A percentile compares a stretch with the other conserved stretches of the same genome.
These are phyloP conservation scores for Ectropis grisescens DNA, from an alignment of 1,140 invertebrate genomes.

Conservation along the genomic window DNA sequence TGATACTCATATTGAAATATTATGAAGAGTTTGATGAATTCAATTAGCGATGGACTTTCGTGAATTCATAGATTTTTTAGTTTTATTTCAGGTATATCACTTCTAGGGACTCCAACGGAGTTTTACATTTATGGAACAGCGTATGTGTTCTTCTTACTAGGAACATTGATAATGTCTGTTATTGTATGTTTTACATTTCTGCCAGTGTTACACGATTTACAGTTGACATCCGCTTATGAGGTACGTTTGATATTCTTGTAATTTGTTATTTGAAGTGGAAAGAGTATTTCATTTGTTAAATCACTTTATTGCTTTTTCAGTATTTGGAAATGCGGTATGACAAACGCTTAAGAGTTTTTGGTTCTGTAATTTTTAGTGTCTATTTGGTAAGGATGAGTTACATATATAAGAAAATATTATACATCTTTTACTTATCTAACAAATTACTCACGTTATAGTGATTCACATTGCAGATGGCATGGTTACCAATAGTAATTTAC, in stretches of 20 bases:
- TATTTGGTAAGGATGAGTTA: conserved; percentile 72
- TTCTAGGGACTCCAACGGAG: conserved; percentile 84
- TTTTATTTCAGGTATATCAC: conserved; percentile 75
- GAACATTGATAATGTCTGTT: conserved; percentile 75
- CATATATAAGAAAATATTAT: background rate
- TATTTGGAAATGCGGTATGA: conserved; percentile 86
- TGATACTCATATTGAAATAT: too few species aligned
- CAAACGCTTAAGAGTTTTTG: conserved; percentile 78
- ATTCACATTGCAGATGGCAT: conserved; percentile 77
- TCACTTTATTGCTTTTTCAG: conserved; percentile 62
- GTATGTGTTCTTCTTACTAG: conserved; percentile 75
- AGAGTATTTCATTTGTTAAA: background rate
- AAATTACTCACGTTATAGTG: too few species aligned
- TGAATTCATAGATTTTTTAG: too few species aligned
- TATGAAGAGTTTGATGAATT: too few species aligned
- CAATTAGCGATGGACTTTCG: too few species aligned
- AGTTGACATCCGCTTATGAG: conserved; percentile 87
- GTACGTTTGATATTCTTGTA: conserved; percentile 60
- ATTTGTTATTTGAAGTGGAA: background rate
- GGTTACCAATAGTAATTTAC: conserved; percentile 92
- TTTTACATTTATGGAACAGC: conserved; percentile 85
- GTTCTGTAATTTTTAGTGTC: conserved; percentile 80
- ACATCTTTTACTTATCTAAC: conserved; percentile 1
- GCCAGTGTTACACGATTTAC: conserved; percentile 85
- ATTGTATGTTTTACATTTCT: conserved; percentile 79